Percentiles rank a stretch among this genome's conserved stretches.
Conservation (phyloP, 2,797 vertebrate genomes). For the Setipinna tenuifilis region DNA sequence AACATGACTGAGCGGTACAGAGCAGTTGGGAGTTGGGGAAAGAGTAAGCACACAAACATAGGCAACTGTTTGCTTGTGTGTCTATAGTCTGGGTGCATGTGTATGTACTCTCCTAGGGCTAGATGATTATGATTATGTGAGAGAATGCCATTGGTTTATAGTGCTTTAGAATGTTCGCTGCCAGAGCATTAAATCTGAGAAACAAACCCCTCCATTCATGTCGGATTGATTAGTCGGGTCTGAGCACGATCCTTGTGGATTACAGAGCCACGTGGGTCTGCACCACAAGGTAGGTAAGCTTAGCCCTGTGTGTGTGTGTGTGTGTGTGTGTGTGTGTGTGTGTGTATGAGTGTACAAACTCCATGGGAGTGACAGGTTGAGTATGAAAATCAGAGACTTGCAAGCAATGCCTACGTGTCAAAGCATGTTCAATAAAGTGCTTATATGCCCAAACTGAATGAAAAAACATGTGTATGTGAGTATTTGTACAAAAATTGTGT, state of each 20-base stretch:
- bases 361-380: too few relatives aligned
- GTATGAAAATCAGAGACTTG: background rate
- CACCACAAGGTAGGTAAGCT: background rate
- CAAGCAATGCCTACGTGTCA: background rate
- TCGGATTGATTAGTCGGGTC: conserved; percentile 7
- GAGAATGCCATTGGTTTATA: background rate
- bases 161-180: background rate
- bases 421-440: background rate
- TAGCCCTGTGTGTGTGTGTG: background rate
- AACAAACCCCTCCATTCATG: conserved; percentile 17
- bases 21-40: background rate
- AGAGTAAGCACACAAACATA: background rate
- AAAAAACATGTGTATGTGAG: background rate
- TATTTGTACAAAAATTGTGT: background rate
- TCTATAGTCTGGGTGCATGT: background rate
- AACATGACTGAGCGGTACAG: background rate
- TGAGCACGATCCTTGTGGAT: background rate
- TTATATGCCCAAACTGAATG: background rate
- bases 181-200: conserved; percentile 1
- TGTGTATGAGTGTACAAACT: conserved; percentile 22
- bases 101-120: background rate
- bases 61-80: background rate
- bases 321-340: conserved; percentile 11
- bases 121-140: conserved; percentile 21
- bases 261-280: background rate